Evolutionary conservation across 1,140 invertebrate species (phyloP), one percentile per base, ranked within the genome.

Genomic region (Drosophila melanica): DNA sequence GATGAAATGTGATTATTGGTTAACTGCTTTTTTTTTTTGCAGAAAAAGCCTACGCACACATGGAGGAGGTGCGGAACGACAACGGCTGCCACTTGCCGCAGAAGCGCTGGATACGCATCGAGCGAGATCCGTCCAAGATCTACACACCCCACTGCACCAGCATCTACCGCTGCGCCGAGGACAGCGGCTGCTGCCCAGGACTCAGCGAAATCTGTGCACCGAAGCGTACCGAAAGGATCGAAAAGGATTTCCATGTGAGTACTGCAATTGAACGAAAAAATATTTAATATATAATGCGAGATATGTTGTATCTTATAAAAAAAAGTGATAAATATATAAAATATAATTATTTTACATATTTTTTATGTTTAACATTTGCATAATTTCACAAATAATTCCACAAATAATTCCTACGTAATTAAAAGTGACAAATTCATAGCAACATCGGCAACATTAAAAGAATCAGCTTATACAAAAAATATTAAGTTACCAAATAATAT

Each of bases 121-220:
- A 78, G 92, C 94, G 51, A 18, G 93, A 94, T 84, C 92, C 94
- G 0, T 93, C 94, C n/a, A 96, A 94, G 79, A 94, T 93, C 20
- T 97, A 96, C 92, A 92, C 93, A 57, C 96, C 96, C 20, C 94
- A 95, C 65, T 96, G 96, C 87, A 96, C 95, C 4, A 93, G 96
- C 16, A 85, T 97, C 42, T 94, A 96, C 85, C 93, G 94, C 65
- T 97, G 96, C 81, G 94, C 94, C n/a, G 95, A 96, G 78, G 95
- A 96, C 87, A 95, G 95, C 9, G 96, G 96, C 62, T 97, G 96
- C 90, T 97, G 96, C 82, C 65, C 54, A 18, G 93, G 93, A 12
- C 93, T 94, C 64, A 89, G 92, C 4, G 92, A 94, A 48, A 94
- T 94, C 20, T 97, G 96, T 86, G 94, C 94, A 23, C 94, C 95